Percentiles rank a stretch among this genome's conserved stretches.
These are phyloP conservation scores for Triplophysa tibetana DNA, from an alignment of 2,113 vertebrate genomes.

Conservation along the genomic window DNA sequence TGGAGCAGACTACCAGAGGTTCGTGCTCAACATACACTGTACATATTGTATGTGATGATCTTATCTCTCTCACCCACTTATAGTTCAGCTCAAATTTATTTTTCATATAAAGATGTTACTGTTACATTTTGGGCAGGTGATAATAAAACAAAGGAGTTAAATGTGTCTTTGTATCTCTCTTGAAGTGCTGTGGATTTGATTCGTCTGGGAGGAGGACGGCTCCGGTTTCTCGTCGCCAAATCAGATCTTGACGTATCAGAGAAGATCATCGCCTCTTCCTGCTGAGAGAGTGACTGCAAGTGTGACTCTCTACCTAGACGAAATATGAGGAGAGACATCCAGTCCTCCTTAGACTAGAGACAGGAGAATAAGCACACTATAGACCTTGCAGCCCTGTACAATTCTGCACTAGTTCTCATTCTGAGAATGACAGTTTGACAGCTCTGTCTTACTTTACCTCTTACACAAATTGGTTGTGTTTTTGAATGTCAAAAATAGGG, in stretches of 20 bases:
- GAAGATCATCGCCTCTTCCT: conserved; percentile 86
- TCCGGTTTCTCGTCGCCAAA: conserved; percentile 91
- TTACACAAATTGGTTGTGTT: background rate
- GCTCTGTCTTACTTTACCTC: conserved; percentile 8
- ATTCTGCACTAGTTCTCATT: background rate
- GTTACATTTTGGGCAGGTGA: background rate
- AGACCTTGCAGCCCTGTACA: conserved; percentile 32
- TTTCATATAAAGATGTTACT: background rate
- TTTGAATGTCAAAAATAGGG: conserved; percentile 5
- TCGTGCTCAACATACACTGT: background rate
- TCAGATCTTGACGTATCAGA: conserved; percentile 86
- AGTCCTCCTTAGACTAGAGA: background rate
- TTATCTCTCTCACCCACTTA: conserved; percentile 35
- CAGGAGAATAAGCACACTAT: conserved; percentile 46
- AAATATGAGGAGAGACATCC: conserved; percentile 1
- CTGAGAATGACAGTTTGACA: background rate
- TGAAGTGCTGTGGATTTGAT: conserved; percentile 93
- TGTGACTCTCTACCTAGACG: background rate
- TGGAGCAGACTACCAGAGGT: conserved; percentile 93
- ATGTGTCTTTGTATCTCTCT: conserved; percentile 9
- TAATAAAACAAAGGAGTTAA: background rate
- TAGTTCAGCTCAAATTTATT: background rate
- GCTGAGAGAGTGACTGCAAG: conserved; percentile 61
- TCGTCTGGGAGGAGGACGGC: conserved; percentile 84
- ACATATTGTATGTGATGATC: background rate